Evolutionary conservation across 2,113 vertebrate genomes (phyloP).

Genomic region (Ceratotherium simum): DNA sequence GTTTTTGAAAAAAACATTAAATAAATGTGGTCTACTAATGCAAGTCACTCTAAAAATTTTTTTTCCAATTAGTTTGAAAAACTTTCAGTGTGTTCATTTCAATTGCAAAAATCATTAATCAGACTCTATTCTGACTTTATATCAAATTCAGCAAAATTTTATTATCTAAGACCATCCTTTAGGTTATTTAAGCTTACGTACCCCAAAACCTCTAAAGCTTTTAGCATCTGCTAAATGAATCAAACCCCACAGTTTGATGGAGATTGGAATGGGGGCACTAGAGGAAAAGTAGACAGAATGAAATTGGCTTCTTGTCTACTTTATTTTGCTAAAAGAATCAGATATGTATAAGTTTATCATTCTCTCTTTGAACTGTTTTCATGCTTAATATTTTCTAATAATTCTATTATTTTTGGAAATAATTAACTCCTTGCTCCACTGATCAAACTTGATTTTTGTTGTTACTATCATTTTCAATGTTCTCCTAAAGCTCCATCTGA

Average conservation of each 20-base stretch:
- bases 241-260: background rate
- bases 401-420: constrained; percentile 36
- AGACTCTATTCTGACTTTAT: background rate
- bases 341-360: background rate
- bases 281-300: background rate
- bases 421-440: background rate
- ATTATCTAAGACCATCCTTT: background rate
- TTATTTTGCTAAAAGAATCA: background rate
- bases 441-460: constrained; percentile 22
- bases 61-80: background rate
- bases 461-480: background rate
- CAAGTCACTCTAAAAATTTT: background rate
- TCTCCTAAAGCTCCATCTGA: background rate
- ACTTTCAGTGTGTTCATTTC: background rate
- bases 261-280: background rate
- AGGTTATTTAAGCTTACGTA: background rate
- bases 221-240: background rate
- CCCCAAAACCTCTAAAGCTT: background rate
- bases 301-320: background rate
- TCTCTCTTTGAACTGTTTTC: background rate
- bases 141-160: constrained; percentile 9
- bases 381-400: constrained; percentile 20
- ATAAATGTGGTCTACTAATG: background rate
- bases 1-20: background rate
- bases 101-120: background rate